Conservation (phyloP, 2,113 vertebrate species). For the Lamprologus callipterus region DNA sequence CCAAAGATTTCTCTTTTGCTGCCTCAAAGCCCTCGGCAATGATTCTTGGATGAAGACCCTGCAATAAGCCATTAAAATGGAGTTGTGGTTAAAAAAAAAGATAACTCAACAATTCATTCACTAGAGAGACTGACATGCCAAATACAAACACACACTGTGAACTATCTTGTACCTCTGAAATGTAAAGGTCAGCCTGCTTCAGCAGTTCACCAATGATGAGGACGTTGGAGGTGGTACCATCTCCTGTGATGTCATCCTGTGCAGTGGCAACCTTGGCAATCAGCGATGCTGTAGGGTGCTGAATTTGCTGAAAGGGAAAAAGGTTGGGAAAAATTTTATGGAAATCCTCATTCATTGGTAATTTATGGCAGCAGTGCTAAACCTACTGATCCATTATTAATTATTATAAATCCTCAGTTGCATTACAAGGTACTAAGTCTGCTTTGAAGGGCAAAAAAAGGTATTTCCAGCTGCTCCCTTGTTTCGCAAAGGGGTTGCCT, state of each 20-base stretch:
- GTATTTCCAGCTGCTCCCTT: neutral
- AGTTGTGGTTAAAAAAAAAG: neutral
- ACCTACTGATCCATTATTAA: neutral
- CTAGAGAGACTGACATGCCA: neutral
- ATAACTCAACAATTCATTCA: neutral
- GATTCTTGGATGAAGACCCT: conserved; percentile 96
- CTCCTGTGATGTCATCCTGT: conserved; percentile 97
- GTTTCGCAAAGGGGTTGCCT: neutral
- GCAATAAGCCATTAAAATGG: neutral
- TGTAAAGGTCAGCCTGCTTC: conserved; percentile 94
- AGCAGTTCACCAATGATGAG: conserved; percentile 95
- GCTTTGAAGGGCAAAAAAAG: neutral
- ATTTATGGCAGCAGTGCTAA: neutral
- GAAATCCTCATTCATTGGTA: neutral
- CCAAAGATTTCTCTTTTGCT: conserved; percentile 87
- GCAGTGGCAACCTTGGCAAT: conserved; percentile 98
- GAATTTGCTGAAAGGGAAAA: conserved; percentile 85
- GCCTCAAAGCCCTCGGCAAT: conserved; percentile 94
- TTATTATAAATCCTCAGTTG: neutral
- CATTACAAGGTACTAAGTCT: neutral
- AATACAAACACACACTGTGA: neutral
- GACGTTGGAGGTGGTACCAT: conserved; percentile 96
- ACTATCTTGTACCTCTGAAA: conserved; percentile 81
- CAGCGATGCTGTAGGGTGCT: conserved; percentile 94
- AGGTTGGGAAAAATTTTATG: neutral